Evolutionary conservation across 2,113 vertebrate species (phyloP), one percentile per base, ranked within the genome.

Genomic region (Nanorana parkeri): DNA sequence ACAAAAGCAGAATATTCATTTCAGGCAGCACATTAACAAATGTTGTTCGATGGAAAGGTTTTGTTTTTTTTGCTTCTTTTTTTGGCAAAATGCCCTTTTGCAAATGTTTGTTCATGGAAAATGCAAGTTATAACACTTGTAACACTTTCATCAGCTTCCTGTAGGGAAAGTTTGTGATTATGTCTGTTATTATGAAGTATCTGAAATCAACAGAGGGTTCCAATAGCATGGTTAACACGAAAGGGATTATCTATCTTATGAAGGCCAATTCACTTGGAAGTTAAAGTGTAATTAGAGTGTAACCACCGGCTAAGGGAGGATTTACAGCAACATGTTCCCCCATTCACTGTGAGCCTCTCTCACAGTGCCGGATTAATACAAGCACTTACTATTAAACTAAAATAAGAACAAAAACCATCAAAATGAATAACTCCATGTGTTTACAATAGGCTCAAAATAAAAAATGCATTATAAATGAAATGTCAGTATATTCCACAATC

Each of bases 201-300:
- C 29, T 21, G 56, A 55, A 79, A 79, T 67, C 64, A 79, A 79
- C 51, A 36, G 21, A 19, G 28, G 54, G 29, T 66, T 77, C 47
- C n/a, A 19, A 52, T 77, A 60, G 66, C 77, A 36, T 72, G 69
- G 69, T 72, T 55, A 72, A 72, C 41, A 72, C n/a, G 23, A 28
- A 20, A 24, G 13, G 77, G 77, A 79, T 79, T 79, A 79, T 36
- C 65, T 79, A 21, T 68, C 52, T 58, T 79, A 58, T 79, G 54
- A 68, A 28, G 77, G 77, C 52, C 51, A 56, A 68, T 60, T 79
- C 54, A 41, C 29, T 79, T 61, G 65, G 77, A 68, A 60, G 54
- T 68, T 79, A 56, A 54, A 79, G 65, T 68, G 77, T 79, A 68
- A 68, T 79, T 79, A 79, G 29, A 79, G 65, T 68, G 51, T 69